Base-by-base conservation (phyloP, 2,888 invertebrate species). In the Metallyticus violacea region DNA sequence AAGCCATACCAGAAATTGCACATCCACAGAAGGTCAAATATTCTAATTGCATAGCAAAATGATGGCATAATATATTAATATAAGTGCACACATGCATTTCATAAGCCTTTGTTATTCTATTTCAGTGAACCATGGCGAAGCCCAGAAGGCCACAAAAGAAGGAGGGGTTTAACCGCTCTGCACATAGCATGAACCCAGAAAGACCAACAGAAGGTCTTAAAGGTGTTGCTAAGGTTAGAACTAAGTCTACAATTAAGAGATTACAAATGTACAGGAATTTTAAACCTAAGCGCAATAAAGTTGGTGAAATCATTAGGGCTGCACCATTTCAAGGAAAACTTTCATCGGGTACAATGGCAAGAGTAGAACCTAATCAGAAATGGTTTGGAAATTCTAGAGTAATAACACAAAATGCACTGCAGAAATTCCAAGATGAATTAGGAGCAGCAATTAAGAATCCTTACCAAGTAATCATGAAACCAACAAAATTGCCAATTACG, bases 311-410 rank as follows among this genome's bases (percentile, higher is more conserved):
- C 86, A 92, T 99, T 81, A 96, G 95, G 77, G 97, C 99, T 30
- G 99, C 99, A 0, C 99, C 99, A 0, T 99, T 98, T 91, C 99
- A 99, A 92, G 97, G 96, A 81, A 95, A 95, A 92, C 92, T 98
- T 27, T 93, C 96, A 22, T 96, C 98, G 62, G 99, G 99, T 28
- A 96, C 97, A 0, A 95, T 96, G 91, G 98, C 99, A 40, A 94
- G 99, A 87, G 97, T 99, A 0, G 99, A 99, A 92, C 99, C 99
- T 2, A 99, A 97, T 89, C 97, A 98, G 90, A 98, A 97, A 91
- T 99, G 99, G 99, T 99, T 99, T 92, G 99, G 99, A 25, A 99
- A 99, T 91, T 99, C 99, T 0, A 94, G 99, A 88, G 99, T 99
- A 0, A 98, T 99, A 89, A 97, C 98, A 0, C 99, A 99, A 92